Evolutionary conservation across 1,140 invertebrate genomes (phyloP).

Genomic region (Pinna nobilis): DNA sequence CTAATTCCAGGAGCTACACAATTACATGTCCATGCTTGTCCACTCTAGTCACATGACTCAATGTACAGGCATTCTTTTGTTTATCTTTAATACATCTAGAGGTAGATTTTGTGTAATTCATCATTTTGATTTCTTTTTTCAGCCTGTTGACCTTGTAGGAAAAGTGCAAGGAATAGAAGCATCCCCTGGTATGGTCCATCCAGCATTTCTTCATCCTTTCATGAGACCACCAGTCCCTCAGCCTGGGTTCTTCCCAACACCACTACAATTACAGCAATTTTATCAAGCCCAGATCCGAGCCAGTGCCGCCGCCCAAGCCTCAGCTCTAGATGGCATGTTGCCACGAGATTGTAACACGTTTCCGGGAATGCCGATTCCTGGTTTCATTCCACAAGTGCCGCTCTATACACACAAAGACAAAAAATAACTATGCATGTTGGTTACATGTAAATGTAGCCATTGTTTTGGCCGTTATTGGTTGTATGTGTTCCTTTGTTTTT

Average conservation of each 20-base stretch:
- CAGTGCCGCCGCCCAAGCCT: conserved; percentile 39
- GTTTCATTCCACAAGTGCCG: conserved; percentile 40
- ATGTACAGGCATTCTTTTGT: too few species aligned
- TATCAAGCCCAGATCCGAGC: conserved; percentile 50
- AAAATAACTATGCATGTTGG: conserved; percentile 27
- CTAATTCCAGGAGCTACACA: too few species aligned
- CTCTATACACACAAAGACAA: conserved; percentile 38
- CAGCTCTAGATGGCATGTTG: conserved; percentile 48
- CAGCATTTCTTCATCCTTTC: conserved; percentile 47
- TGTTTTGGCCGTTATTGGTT: too few species aligned
- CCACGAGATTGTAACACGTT: conserved; percentile 33
- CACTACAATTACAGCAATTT: conserved; percentile 47
- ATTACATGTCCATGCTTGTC: too few species aligned
- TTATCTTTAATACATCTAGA: too few species aligned
- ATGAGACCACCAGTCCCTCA: conserved; percentile 32
- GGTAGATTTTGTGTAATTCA: too few species aligned
- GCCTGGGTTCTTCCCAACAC: conserved; percentile 20
- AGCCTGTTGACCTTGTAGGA: not conserved
- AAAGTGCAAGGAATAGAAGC: conserved; percentile 2
- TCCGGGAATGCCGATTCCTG: conserved; percentile 22
- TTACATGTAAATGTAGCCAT: too few species aligned
- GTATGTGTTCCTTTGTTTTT: too few species aligned
- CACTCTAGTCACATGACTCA: too few species aligned
- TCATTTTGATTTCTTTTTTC: too few species aligned
- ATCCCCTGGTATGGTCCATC: conserved; percentile 40